Percentiles rank a stretch among this genome's conserved stretches.
Evolutionary conservation across 2,797 vertebrate species (phyloP).

Genomic region (Eulemur rubriventer): DNA sequence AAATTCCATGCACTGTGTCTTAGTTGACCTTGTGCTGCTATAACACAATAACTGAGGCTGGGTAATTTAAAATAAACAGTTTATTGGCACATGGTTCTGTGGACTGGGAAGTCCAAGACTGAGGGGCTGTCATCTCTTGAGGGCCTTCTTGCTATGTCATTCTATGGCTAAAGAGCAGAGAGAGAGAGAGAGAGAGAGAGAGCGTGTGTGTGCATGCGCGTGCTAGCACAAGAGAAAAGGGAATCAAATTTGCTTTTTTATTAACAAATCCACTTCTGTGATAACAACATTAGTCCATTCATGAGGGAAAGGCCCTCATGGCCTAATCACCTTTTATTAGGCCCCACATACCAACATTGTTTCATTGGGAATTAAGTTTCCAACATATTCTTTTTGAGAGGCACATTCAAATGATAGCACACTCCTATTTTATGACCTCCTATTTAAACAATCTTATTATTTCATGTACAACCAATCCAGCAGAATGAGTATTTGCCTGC

Average conservation of each 20-base stretch:
- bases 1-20: background rate
- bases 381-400: background rate
- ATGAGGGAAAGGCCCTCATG: background rate
- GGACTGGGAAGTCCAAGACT: background rate
- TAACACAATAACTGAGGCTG: background rate
- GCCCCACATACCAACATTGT: background rate
- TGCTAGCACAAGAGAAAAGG: background rate
- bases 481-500: background rate
- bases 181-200: accelerated
- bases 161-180: background rate
- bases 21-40: background rate
- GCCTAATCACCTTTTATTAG: background rate
- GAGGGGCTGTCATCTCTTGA: background rate
- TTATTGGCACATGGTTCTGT: background rate
- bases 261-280: background rate
- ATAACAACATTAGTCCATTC: background rate
- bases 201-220: too few species aligned
- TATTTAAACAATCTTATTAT: background rate
- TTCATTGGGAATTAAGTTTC: background rate
- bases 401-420: background rate
- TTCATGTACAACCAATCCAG: background rate
- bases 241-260: background rate
- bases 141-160: background rate
- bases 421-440: background rate
- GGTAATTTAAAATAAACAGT: background rate